A percentile compares a stretch with the other conserved stretches of the same genome.
These are phyloP conservation scores for Clepsis dumicolana DNA, from an alignment of 2,888 invertebrate genomes.

Conservation along the genomic window DNA sequence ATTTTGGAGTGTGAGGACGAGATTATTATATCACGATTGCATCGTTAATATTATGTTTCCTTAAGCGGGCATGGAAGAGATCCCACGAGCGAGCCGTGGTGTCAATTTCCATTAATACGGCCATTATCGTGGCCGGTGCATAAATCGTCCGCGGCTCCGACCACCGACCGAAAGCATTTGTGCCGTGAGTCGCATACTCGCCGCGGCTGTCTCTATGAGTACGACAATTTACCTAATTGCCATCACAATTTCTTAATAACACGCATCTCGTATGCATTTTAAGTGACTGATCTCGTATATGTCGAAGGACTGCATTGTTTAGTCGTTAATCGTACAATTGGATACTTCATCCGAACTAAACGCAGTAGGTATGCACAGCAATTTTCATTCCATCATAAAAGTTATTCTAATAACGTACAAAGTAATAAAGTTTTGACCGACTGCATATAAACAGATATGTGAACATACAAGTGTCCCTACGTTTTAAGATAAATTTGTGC, in stretches of 20 bases:
- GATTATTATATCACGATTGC: constrained; percentile 78
- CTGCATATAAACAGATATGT: neutral
- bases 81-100: constrained; percentile 68
- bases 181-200: constrained; percentile 2
- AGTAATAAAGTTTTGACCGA: neutral
- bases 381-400: neutral
- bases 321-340: neutral
- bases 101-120: constrained; percentile 82
- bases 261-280: constrained; percentile 24
- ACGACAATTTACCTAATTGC: constrained; percentile 28
- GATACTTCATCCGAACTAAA: too few relatives aligned
- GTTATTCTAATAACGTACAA: neutral
- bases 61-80: constrained; percentile 63
- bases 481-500: constrained; percentile 18
- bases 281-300: constrained; percentile 10
- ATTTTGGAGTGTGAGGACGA: constrained; percentile 72
- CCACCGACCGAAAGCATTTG: constrained; percentile 51
- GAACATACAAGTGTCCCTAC: constrained; percentile 12
- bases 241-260: constrained; percentile 20
- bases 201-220: constrained; percentile 12
- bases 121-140: constrained; percentile 74
- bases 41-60: constrained; percentile 80
- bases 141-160: constrained; percentile 74
- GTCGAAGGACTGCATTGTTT: neutral
- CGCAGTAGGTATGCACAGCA: too few relatives aligned